Percentiles rank a stretch among this genome's conserved stretches.
These are phyloP conservation scores for Regulus satrapa DNA, from an alignment of 2,113 vertebrate species.

Conservation along the genomic window DNA sequence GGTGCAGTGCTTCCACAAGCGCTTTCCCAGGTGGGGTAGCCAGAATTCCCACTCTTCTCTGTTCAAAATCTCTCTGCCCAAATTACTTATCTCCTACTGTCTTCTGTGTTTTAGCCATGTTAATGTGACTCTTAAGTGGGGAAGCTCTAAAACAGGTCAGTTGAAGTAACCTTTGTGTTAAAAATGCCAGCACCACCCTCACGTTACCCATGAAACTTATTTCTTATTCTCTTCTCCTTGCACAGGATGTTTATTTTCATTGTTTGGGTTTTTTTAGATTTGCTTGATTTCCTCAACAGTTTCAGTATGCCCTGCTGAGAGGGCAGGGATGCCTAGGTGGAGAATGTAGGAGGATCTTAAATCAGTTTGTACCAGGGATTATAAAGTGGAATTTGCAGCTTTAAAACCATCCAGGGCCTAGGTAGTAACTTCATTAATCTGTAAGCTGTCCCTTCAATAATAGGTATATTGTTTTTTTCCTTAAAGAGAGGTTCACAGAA, in stretches of 20 bases:
- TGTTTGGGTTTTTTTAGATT: background rate
- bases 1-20: background rate
- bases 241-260: background rate
- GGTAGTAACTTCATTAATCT: background rate
- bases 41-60: background rate
- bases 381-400: background rate
- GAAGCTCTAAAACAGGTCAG: background rate
- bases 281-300: background rate
- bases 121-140: background rate
- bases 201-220: background rate
- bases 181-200: background rate
- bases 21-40: rapidly evolving
- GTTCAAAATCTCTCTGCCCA: background rate
- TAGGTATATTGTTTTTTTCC: background rate
- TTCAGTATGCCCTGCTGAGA: background rate
- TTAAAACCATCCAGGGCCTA: background rate
- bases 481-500: background rate
- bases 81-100: background rate
- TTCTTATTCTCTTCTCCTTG: background rate
- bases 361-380: background rate
- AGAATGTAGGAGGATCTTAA: background rate
- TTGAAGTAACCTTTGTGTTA: background rate
- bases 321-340: background rate
- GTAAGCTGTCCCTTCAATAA: background rate
- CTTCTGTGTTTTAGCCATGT: background rate